A percentile compares a stretch with the other conserved stretches of the same genome.
phyloP scores from a whole-genome alignment of 2,113 vertebrate genomes.

The Centropus bengalensis region DNA sequence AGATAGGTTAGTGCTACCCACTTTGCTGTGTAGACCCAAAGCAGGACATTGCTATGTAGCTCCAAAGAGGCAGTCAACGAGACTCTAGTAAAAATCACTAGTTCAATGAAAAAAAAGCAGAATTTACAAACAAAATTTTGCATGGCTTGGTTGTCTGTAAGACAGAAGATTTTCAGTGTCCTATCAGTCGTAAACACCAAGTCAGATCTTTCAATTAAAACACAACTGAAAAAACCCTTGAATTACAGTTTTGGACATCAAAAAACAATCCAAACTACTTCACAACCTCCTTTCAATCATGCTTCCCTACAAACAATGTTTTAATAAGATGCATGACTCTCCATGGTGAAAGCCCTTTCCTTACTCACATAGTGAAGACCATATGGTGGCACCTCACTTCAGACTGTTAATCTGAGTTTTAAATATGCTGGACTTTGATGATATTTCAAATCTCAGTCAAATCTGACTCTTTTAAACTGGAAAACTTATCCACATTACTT shows the following conservation, averaged over 20 bases:
- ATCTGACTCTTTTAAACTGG: not conserved
- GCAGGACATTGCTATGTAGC: accelerated
- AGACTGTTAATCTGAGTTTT: not conserved
- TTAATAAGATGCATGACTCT: not conserved
- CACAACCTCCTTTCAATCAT: not conserved
- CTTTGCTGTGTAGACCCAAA: not conserved
- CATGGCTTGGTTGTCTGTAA: accelerated
- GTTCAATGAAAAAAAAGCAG: accelerated
- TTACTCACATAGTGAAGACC: not conserved
- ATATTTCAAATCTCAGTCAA: not conserved
- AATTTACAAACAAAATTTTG: not conserved
- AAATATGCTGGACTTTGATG: not conserved
- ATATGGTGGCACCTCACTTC: not conserved
- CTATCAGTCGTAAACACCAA: not conserved
- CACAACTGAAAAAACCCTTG: not conserved
- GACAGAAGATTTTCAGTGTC: not conserved
- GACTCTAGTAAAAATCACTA: not conserved
- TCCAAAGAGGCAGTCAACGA: not conserved
- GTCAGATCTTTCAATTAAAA: not conserved
- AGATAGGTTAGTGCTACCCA: not conserved
- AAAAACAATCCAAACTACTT: not conserved
- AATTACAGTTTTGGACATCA: not conserved
- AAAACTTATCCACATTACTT: not conserved
- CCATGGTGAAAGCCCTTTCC: not conserved
- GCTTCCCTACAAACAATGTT: not conserved